Base-by-base conservation (phyloP, 2,797 vertebrate species). In the Acipenser ruthenus region DNA sequence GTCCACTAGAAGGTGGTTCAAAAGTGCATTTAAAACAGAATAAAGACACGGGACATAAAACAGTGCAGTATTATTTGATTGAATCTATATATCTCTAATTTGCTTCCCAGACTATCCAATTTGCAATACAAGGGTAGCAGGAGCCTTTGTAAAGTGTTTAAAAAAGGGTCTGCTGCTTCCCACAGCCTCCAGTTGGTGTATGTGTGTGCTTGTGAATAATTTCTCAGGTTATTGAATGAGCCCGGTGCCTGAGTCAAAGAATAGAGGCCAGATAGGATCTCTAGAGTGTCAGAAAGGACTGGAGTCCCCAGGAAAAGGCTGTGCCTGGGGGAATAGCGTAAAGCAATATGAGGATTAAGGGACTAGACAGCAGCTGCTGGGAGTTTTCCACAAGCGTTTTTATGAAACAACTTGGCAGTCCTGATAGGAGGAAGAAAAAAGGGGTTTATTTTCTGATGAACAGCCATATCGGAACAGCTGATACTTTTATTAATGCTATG, bases 321-420 rank as follows among this genome's bases (percentile, higher is more conserved):
- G 12, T 9, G 55, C 11, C n/a, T 58, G 55, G 2, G 11, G 1
- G 3, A 53, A 72, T 51, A 0, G 0, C 64, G 78, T 75, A 81
- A 80, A 83, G 75, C 60, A 12, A 52, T 11, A 10, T 64, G 60
- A 76, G 72, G 69, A 77, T 78, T 72, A 78, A 62, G 69, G 52
- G 71, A 66, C 0, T 1, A 69, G 68, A 63, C 48, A 69, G 74
- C 79, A 80, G 77, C 70, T 75, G 62, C 73, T 0, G 49, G 56
- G 68, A 74, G 72, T n/a, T 6, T 73, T 74, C 70, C 68, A 74
- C 50, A 60, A 77, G 79, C 73, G 66, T 74, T 77, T 65, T 78
- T 88, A 71, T 84, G 76, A 83, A 89, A 84, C 70, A 67, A 62
- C 70, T 80, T 79, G 78, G 70, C 80, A 71, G 80, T 77, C 79